phyloP scores from a whole-genome alignment of 2,113 vertebrate genomes.

The Campylomormyrus tamandua region DNA sequence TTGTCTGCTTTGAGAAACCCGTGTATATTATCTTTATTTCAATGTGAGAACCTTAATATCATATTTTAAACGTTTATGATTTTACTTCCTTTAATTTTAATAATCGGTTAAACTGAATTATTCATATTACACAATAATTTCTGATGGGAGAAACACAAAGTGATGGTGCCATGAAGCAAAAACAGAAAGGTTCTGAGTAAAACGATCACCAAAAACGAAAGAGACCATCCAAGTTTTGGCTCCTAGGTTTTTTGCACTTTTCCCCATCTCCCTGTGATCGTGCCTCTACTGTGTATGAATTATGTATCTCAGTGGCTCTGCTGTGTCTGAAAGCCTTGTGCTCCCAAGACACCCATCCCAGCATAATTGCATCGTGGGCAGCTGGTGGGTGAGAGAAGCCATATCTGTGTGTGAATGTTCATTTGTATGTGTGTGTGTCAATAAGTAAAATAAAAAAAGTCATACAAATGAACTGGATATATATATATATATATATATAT shows the following conservation, averaged over 20 bases:
- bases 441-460: neutral
- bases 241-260: neutral
- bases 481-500: neutral
- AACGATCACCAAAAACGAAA: neutral
- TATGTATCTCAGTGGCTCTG: constrained; percentile 36
- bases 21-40: neutral
- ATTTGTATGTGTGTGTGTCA: neutral
- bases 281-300: constrained; percentile 27
- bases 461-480: neutral
- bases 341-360: constrained; percentile 30
- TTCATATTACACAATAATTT: neutral
- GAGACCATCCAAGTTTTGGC: neutral
- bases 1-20: neutral
- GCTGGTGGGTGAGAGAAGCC: constrained; percentile 33
- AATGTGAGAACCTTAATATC: neutral
- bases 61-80: neutral
- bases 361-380: constrained; percentile 52
- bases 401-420: neutral
- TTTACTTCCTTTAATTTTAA: neutral
- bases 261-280: neutral
- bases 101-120: neutral
- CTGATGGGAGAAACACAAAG: neutral
- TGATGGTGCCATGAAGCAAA: neutral
- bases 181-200: neutral
- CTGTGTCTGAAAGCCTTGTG: constrained; percentile 9